Evolutionary conservation across 2,797 vertebrate species (phyloP).

Genomic region (Chromobotia macracanthus): DNA sequence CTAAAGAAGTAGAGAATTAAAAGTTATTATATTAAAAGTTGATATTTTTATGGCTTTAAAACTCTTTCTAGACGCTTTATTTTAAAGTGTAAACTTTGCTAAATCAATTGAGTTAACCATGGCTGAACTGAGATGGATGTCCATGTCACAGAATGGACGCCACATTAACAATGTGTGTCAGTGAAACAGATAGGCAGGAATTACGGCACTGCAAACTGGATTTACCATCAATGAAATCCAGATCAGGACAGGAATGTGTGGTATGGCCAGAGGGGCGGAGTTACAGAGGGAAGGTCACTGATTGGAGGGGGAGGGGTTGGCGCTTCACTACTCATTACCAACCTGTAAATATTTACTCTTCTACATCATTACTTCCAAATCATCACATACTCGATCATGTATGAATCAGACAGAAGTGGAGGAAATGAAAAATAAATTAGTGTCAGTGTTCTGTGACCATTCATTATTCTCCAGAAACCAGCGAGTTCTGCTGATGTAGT

Average conservation of each 20-base stretch:
- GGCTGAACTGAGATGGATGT: neutral
- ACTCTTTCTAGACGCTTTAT: neutral
- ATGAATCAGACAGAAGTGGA: constrained; percentile 42
- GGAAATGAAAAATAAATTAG: constrained; percentile 62
- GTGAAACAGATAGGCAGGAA: constrained; percentile 34
- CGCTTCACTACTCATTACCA: constrained; percentile 59
- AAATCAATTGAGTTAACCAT: neutral
- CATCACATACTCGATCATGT: constrained; percentile 58
- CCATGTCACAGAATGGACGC: constrained; percentile 22
- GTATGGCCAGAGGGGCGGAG: constrained; percentile 60
- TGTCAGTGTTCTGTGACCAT: constrained; percentile 42
- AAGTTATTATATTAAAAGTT: too few species aligned
- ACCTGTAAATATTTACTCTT: constrained; percentile 63
- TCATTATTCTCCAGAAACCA: constrained; percentile 44
- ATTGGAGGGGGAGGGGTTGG: constrained; percentile 23
- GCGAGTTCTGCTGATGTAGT: neutral
- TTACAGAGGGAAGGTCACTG: constrained; percentile 35
- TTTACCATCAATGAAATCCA: constrained; percentile 60
- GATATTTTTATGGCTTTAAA: too few species aligned
- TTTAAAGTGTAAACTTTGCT: neutral
- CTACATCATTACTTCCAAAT: constrained; percentile 62
- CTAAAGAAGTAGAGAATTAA: too few species aligned
- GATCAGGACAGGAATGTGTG: constrained; percentile 58
- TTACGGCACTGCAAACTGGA: constrained; percentile 47
- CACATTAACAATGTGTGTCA: constrained; percentile 40